Base-by-base conservation (phyloP, 2,888 invertebrate genomes). In the Tanypteryx hageni region DNA sequence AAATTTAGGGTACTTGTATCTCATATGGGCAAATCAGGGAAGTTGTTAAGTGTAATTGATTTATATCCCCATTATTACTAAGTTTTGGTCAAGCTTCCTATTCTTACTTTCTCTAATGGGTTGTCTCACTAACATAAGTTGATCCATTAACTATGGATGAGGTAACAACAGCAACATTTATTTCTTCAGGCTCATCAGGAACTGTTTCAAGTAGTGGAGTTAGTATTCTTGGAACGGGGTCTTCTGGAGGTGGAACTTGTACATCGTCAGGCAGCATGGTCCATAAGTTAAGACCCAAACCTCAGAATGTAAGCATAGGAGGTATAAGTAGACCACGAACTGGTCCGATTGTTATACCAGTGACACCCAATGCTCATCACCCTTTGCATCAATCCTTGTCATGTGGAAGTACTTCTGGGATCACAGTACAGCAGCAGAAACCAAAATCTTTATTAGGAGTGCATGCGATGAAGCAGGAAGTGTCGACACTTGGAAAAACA, bases 321-420 rank as follows among this genome's bases (percentile, higher is more conserved):
- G 64, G 84, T 14, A 84, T 85, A 44, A 89, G 89, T 27, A 68
- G 93, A 14, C 92, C 93, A 76, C 92, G 93, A 11, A 86, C 92
- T 18, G 92, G 93, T 18, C 93, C 93, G 13, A 93, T 93, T 89
- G 93, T 93, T 14, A 93, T 93, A 22, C 93, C 93, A 4, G 76
- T 93, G 86, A 92, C 93, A 11, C 93, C 93, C 11, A 92, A 92
- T 44, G 14, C 64, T 16, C 92, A 76, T 14, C 64, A 68, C 16
- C 82, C 92, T 10, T 31, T 92, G 13, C 59, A 68, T 58, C 83
- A 81, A 59, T 84, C 85, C 8, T 31, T 68, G 22, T 13, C 64
- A 31, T 64, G 64, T 64, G 85, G 22, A 4, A 56, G 44, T 18
- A 84, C 59, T 3, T 31, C 83, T n/a, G 58, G 56, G 18, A 22